Evolutionary conservation across 1,140 invertebrate species (phyloP), one percentile per base, ranked within the genome.

Genomic region (Harlomillsia oculata): DNA sequence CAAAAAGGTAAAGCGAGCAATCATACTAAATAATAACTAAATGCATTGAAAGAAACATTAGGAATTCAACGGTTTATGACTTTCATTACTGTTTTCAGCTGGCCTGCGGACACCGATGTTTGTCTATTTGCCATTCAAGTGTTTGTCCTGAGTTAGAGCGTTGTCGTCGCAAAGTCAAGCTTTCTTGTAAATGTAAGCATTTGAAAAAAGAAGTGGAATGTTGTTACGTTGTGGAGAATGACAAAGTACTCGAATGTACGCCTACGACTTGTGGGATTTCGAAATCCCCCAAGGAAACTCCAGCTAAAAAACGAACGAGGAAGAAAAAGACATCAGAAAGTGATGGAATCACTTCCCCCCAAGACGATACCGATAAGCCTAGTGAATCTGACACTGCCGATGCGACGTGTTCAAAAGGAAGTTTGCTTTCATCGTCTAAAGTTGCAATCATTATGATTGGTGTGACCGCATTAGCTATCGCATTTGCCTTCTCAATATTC

Each of bases 121-220:
- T 62, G 20, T 73, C 77, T 23, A 75, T 76, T 20, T 95, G 89
- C 67, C 90, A 96, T 71, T 70, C 80, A 21, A 87, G 85, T 14
- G 55, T 68, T 0, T 94, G 90, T 71, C 76, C 79, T 0, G 75
- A 75, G 46, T 14, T 43, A 8, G 78, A 83, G 53, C 62, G 72
- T 0, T 95, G 90, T 69, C 79, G 78, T 32, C 87, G 87, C 60
- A 89, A 85, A 69, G 80, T 90, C 0, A 84, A 84, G 68, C 67
- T 90, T 0, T 76, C 77, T 39, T 95, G 91, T 66, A 72, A 75
- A 40, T 96, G 91, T 66, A 81, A 82, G 54, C 78, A 86, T 55
- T 74, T 85, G 3, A 89, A 84, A 67, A 83, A 80, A 67, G 86
- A 91, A 52, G 75, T 84, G 50, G 70, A 78, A 0, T 95, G 91